phyloP scores from a whole-genome alignment of 2,797 vertebrate species.

The Gymnodraco acuticeps region DNA sequence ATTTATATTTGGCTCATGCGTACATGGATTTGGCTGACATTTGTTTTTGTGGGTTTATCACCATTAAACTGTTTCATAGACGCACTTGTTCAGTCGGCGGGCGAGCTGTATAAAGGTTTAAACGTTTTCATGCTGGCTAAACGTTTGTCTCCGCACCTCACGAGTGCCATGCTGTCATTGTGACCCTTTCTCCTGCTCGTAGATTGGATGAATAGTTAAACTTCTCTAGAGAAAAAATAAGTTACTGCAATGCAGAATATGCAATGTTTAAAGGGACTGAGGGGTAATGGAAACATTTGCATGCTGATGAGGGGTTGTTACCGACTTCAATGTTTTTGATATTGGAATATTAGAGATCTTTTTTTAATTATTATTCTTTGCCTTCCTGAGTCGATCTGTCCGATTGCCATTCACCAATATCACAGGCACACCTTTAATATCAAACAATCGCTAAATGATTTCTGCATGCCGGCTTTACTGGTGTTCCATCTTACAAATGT shows the following conservation, averaged over 20 bases:
- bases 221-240: slow-evolving; percentile 89
- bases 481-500: slow-evolving; percentile 61
- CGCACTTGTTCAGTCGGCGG: slow-evolving; percentile 60
- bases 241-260: slow-evolving; percentile 90
- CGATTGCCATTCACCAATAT: slow-evolving; percentile 57
- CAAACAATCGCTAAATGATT: slow-evolving; percentile 56
- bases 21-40: slow-evolving; percentile 52
- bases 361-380: slow-evolving; percentile 57
- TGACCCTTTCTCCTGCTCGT: slow-evolving; percentile 77
- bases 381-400: slow-evolving; percentile 66
- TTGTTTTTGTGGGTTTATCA: slow-evolving; percentile 65
- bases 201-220: slow-evolving; percentile 82
- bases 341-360: slow-evolving; percentile 71
- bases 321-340: slow-evolving; percentile 83
- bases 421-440: slow-evolving; percentile 67
- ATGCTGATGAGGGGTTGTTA: slow-evolving; percentile 81
- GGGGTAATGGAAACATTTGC: slow-evolving; percentile 78
- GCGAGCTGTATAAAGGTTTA: slow-evolving; percentile 53
- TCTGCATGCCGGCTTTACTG: slow-evolving; percentile 78
- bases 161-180: slow-evolving; percentile 81
- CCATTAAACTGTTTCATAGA: slow-evolving; percentile 67
- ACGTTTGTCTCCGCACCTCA: slow-evolving; percentile 59
- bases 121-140: slow-evolving; percentile 49
- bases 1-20: slow-evolving; percentile 62
- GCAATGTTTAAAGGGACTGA: slow-evolving; percentile 79